A percentile compares a stretch with the other conserved stretches of the same genome.
Evolutionary conservation across 92 coral and sea anemone genomes (phyloP).

Genomic region (Chrysogorgia sp.): DNA sequence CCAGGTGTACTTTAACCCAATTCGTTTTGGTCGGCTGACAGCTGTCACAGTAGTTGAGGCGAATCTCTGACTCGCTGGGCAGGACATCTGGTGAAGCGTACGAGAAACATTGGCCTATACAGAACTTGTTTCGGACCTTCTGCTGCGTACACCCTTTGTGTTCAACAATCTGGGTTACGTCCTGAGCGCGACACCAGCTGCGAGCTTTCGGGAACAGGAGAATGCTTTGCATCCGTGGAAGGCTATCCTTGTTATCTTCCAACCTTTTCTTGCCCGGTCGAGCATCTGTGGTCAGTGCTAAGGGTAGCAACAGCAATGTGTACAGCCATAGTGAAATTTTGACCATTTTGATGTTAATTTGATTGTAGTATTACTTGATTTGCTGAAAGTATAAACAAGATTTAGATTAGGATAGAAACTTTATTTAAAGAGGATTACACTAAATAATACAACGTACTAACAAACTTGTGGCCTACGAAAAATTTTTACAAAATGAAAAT

Average conservation of each 20-base stretch:
- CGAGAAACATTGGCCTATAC: constrained; percentile 74
- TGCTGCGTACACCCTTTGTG: constrained; percentile 55
- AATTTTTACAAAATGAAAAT: too few relatives aligned
- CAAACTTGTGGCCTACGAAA: too few relatives aligned
- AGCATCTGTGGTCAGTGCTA: neutral
- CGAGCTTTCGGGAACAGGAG: constrained; percentile 33
- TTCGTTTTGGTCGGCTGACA: constrained; percentile 70
- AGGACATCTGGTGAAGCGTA: constrained; percentile 61
- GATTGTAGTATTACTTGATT: too few relatives aligned
- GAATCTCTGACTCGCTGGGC: constrained; percentile 37
- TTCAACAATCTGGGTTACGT: constrained; percentile 54
- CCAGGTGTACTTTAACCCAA: constrained; percentile 64
- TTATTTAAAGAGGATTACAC: too few relatives aligned
- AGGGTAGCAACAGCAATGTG: neutral
- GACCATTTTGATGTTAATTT: too few relatives aligned
- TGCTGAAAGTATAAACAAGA: too few relatives aligned
- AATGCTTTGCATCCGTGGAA: constrained; percentile 12
- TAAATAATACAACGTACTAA: too few relatives aligned
- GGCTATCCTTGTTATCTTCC: neutral
- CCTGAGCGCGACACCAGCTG: constrained; percentile 67
- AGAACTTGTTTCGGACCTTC: constrained; percentile 64
- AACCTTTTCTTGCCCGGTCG: neutral
- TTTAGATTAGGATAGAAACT: too few relatives aligned
- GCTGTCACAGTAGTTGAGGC: constrained; percentile 60
- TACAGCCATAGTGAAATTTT: too few relatives aligned